Base-by-base conservation (phyloP, 2,888 invertebrate species). In the Archips xylosteana region DNA sequence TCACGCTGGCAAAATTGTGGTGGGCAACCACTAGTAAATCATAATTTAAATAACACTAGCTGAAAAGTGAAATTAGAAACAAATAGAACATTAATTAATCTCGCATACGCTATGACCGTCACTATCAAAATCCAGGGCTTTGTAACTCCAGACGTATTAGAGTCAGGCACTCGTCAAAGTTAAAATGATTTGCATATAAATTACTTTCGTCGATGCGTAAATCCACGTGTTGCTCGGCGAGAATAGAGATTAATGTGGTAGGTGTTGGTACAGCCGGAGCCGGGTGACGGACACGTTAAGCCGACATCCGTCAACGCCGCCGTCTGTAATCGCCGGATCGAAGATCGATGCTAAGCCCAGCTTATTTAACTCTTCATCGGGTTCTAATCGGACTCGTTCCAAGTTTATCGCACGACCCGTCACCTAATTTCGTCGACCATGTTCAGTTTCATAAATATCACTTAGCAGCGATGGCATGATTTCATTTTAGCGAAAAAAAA, bases 221-320 rank as follows among this genome's bases (percentile, higher is more conserved):
- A 92, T 91, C 92, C 92, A 93, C 92, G 92, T 93, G 94, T 93
- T 92, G 92, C 91, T 91, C 86, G 82, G 84, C 85, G 88, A 89
- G 91, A 88, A 91, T 89, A 90, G 89, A 92, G 94, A 94, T 94
- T 94, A 94, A 91, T 89, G 87, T 88, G 88, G 91, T 89, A 88
- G 92, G 91, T 92, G 91, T 89, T 88, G 86, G 85, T 84, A 85
- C 82, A 86, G 83, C 83, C 85, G 85, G 36, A 70, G 64, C 61
- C 61, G 76, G 86, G 89, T 91, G 93, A 92, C 92, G 89, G 92
- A 92, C 93, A 92, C 89, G 87, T 87, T 93, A 93, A 94, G 92
- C 92, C 86, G 94, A 92, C 94, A 92, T 94, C 94, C 94, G 94
- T 94, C 94, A 94, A 90, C 94, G 93, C 90, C 88, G 87, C 83